Base-by-base conservation (phyloP, 92 coral and sea anemone genomes). In the Bergia sp. region DNA sequence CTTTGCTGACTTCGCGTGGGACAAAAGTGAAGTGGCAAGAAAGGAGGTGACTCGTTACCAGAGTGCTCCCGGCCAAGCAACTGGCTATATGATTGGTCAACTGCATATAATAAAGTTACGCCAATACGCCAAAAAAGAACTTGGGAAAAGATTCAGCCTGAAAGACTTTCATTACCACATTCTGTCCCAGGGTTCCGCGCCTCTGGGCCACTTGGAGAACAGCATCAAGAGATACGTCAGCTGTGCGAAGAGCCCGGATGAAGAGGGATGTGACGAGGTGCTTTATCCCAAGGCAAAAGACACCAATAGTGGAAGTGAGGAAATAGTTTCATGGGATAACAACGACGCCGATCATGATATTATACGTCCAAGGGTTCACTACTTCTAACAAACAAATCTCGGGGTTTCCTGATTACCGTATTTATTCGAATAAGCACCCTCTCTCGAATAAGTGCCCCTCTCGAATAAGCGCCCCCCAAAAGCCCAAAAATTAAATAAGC, bases 81-180 rank as follows among this genome's bases (percentile, higher is more conserved):
- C 99, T 1, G 94, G 96, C 16, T 96, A 96, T 90, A 96, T 93
- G 93, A 93, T 95, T 82, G 99, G 99, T 13, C 99, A 92, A 73
- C 92, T 91, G 57, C 94, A 91, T 77, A 90, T 96, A 67, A 90
- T 87, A 72, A 89, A 96, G 86, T 86, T 95, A 4, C 94, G 98
- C 42, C 69, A 91, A 2, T 71, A 90, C 47, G 95, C 98, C 18
- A 69, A 88, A 81, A 85, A 23, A 45, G 89, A 86, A 29, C 94
- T 95, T 37, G 93, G 92, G 13, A 75, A 90, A 3, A 90, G 92
- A 9, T 96, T 96, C 72, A 86, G 90, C 45, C 82, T 96, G 29
- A 93, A 91, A n/a, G 96, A 96, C 64, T 96, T 96, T 61, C 99
- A 96, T 88, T 96, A 89, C 81, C 95, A 96, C 39, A 80, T 96